phyloP scores from a whole-genome alignment of 2,113 vertebrate species.

The Gopherus flavomarginatus region DNA sequence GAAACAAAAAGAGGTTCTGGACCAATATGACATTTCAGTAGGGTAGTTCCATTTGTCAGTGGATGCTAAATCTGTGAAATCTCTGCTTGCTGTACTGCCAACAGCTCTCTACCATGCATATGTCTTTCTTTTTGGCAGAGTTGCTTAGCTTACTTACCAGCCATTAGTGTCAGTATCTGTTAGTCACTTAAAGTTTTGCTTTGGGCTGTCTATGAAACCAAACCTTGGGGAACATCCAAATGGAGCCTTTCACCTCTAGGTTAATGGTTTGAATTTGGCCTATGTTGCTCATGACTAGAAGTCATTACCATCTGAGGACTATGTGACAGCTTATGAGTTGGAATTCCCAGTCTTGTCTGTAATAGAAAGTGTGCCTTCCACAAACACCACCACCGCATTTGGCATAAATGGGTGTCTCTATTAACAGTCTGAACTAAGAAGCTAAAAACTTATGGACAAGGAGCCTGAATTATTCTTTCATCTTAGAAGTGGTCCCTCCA shows the following conservation, averaged over 20 bases:
- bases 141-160: background rate
- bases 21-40: rapidly evolving
- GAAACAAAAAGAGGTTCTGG: background rate
- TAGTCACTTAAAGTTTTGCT: background rate
- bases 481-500: background rate
- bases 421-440: constrained; percentile 33
- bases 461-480: constrained; percentile 30
- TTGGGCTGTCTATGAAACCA: background rate
- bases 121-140: background rate
- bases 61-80: rapidly evolving
- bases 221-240: background rate
- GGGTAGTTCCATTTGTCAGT: rapidly evolving
- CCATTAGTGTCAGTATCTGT: background rate
- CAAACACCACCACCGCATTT: background rate
- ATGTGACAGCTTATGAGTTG: background rate
- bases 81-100: rapidly evolving
- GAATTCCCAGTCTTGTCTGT: background rate
- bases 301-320: background rate
- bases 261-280: background rate
- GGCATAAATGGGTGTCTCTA: background rate
- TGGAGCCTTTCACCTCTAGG: background rate
- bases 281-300: rapidly evolving
- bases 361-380: background rate
- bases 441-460: constrained; percentile 1
- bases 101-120: rapidly evolving